Base-by-base conservation (phyloP, 2,797 vertebrate genomes). In the Fistularia commersonii region DNA sequence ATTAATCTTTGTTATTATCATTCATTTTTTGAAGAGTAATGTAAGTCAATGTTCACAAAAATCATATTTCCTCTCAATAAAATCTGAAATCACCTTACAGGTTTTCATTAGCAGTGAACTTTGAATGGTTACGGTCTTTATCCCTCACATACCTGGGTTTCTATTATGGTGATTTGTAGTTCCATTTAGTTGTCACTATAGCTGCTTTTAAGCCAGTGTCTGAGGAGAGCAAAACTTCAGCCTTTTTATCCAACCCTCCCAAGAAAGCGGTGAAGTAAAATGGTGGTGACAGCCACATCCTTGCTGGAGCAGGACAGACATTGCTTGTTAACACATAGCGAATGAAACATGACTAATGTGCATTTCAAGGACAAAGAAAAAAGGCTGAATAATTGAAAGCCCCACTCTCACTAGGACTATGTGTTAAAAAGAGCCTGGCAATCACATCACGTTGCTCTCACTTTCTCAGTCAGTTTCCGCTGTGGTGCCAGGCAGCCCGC, bases 331-430 rank as follows among this genome's bases (percentile, higher is more conserved):
- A 87, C 82, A 84, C 67, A 46, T 11, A 7, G 45, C 44, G 72
- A 85, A 82, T 74, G 71, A 76, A 81, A 75, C 67, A 77, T 76
- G 65, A 81, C 54, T 79, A 84, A 83, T 81, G 81, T 76, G 74
- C 72, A 78, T 63, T 83, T 82, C 82, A 87, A 85, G 80, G 84
- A 76, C 72, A 82, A 75, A 72, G 60, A 64, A 80, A 79, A 23
- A 78, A 70, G 69, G 69, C 57, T 86, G 71, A 89, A 89, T 90
- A 87, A 91, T 86, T 88, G 76, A 88, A 87, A 59, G 51, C 54
- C 61, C 56, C 64, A 56, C 69, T 80, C 79, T 76, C 76, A 11
- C 74, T 47, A 70, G 77, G 69, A 68, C 65, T 68, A 64, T 41
- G 80, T 73, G 82, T 79, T 84, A 78, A 80, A 23, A 77, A 77